Evolutionary conservation across 2,888 invertebrate species (phyloP).

Genomic region (Melikaiella ostensackeni): DNA sequence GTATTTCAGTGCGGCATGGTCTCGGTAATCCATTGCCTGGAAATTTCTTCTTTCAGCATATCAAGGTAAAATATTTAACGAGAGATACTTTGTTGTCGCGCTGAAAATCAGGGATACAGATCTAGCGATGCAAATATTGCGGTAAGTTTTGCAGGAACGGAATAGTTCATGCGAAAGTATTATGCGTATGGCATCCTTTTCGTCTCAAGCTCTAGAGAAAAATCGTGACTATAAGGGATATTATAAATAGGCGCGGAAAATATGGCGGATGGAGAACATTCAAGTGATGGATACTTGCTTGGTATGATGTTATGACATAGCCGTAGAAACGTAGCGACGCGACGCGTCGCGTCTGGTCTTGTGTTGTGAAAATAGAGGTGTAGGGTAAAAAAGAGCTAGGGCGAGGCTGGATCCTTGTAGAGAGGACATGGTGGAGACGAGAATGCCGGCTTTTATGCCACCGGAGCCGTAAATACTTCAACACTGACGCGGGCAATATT

Average conservation of each 20-base stretch:
- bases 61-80: background rate
- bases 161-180: background rate
- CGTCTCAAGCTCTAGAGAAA: background rate
- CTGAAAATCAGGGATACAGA: background rate
- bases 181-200: background rate
- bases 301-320: constrained; percentile 10
- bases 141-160: background rate
- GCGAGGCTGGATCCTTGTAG: constrained; percentile 38
- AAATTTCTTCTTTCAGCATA: background rate
- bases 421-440: constrained; percentile 55
- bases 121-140: background rate
- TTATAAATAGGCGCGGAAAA: background rate
- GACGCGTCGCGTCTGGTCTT: background rate
- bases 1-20: background rate
- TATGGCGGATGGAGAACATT: constrained; percentile 15
- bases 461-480: constrained; percentile 72
- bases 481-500: constrained; percentile 72
- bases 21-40: background rate
- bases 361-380: constrained; percentile 27
- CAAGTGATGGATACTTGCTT: constrained; percentile 19
- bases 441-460: constrained; percentile 58
- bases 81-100: background rate
- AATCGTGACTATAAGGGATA: background rate
- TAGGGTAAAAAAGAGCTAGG: constrained; percentile 47
- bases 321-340: background rate